Evolutionary conservation across 2,888 invertebrate genomes (phyloP), one percentile per base, ranked within the genome.

Genomic region (Coleophora deauratella): DNA sequence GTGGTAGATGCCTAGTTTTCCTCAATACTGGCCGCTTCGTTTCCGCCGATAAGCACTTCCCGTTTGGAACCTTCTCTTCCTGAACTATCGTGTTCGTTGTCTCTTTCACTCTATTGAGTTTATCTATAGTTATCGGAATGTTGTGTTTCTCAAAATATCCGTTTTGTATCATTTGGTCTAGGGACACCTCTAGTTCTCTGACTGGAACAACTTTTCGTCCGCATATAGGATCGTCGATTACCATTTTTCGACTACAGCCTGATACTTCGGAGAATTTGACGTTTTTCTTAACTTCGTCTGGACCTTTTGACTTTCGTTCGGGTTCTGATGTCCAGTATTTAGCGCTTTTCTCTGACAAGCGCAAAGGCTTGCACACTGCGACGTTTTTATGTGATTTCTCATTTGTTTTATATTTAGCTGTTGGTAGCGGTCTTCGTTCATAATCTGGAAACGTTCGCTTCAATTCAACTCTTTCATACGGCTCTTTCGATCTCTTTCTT

Each of bases 241-340:
- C 65, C 72, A 84, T 86, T 51, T 85, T 86, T 10, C 84, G 60
- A 38, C 72, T 79, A 33, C 82, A 84, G 1, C 82, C 84, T 0
- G 85, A 84, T 1, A 85, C 85, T 65, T 86, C 86, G 0, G 86
- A 86, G 50, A 86, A 86, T 51, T 85, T 86, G 0, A 86, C 86
- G 42, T 78, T 86, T 55, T 86, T 86, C 50, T 86, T 86, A 0
- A 59, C 59, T 38, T 86, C 86, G 2, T 81, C 85, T 36, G 63
- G 38, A 35, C 65, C 75, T 45, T 67, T 81, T 39, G 66, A 63
- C 15, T 72, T 68, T 0, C 56, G 41, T 43, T 75, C 74, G 28
- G 78, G 73, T 30, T 84, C 82, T 0, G 80, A 74, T 0, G 81
- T 81, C 85, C 85, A 84, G 49, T 85, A 85, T 10, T 73, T 66